Conservation (phyloP, 2,888 invertebrate species). For the Troides helena region DNA sequence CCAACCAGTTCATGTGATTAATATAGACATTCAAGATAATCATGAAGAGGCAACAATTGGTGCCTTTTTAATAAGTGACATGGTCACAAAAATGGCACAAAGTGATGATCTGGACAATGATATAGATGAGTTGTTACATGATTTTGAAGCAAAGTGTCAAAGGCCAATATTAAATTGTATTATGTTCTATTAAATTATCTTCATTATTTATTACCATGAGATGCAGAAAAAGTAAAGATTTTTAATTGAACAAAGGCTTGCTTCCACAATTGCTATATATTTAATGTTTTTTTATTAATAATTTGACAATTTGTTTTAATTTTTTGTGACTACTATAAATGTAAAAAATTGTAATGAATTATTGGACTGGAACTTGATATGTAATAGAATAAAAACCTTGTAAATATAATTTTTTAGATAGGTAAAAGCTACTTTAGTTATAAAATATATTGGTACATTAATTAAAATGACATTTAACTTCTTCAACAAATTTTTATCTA, state of each 20-base stretch:
- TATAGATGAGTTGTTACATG: slow-evolving; percentile 96
- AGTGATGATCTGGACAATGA: slow-evolving; percentile 98
- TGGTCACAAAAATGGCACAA: slow-evolving; percentile 93
- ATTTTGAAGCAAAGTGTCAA: slow-evolving; percentile 93
- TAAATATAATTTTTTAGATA: not conserved
- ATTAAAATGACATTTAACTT: not conserved
- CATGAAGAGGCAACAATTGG: slow-evolving; percentile 99
- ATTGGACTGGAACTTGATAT: not conserved
- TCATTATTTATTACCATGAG: not conserved
- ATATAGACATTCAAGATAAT: slow-evolving; percentile 99
- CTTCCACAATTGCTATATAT: not conserved
- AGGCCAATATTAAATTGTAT: slow-evolving; percentile 95
- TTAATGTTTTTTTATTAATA: not conserved
- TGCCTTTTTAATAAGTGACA: slow-evolving; percentile 97
- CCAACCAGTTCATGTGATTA: slow-evolving; percentile 96
- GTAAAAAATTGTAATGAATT: not conserved
- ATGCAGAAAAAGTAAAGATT: not conserved
- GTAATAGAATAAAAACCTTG: not conserved
- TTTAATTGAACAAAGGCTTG: not conserved
- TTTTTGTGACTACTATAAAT: not conserved
- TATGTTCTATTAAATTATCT: slow-evolving; percentile 87
- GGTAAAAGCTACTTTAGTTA: not conserved
- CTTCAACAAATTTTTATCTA: not conserved
- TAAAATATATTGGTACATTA: not conserved
- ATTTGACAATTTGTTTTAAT: not conserved